Base-by-base conservation (phyloP, 2,113 vertebrate species). In the Odocoileus hemionus region DNA sequence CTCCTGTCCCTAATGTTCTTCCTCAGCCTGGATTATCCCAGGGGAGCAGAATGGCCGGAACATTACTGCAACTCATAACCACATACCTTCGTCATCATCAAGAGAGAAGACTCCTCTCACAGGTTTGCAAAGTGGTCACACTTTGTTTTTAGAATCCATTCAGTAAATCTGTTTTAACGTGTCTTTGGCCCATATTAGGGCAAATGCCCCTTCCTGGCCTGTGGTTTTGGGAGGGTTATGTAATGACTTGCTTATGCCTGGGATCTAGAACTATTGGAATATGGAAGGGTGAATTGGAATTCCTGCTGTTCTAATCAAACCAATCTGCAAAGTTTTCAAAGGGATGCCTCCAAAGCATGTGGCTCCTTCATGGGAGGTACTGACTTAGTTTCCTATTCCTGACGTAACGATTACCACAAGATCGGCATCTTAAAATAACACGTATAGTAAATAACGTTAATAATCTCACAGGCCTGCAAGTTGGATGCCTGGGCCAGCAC, bases 401-500 rank as follows among this genome's bases (percentile, higher is more conserved):
- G 16, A 28, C 7, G 1, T 23, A 83, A 30, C 4, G 43, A 7
- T 87, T 1, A 45, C 30, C 12, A 23, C 23, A 60, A 10, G 39
- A 15, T 52, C 28, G 26, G 45, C n/a, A 23, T 21, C 61, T 83
- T 45, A 54, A n/a, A 54, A 74, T n/a, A 28, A 23, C 8, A 43
- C 0, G 1, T 43, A 43, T 43, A 76, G 26, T 43, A 76, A 39
- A 23, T n/a, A n/a, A 23, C 6, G 9, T 33, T 74, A 26, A 43
- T 23, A 74, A 19, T 64, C 50, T 58, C 23, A 43, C 39, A 60
- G 12, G 33, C 43, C 45, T 45, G 16, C 23, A 33, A 10, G 36
- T 30, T 43, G n/a, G 52, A 12, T 8, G 28, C 80, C 17, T 28
- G n/a, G 21, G 52, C 50, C 4, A 67, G 26, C 52, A 16, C 13